Conservation (phyloP, 2,888 invertebrate genomes). For the Baronia brevicornis region DNA sequence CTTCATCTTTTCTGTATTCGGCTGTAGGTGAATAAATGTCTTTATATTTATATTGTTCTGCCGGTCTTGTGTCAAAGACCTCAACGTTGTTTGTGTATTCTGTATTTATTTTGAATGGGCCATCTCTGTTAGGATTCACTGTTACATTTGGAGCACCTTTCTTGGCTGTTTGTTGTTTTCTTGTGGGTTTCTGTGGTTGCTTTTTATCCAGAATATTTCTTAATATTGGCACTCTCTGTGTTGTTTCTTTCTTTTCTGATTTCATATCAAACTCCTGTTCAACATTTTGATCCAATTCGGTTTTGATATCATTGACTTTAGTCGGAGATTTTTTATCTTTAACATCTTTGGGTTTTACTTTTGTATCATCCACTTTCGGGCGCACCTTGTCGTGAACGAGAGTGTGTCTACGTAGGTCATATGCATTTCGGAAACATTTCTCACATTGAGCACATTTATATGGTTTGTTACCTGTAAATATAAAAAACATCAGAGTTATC, state of each 20-base stretch:
- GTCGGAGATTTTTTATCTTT: slow-evolving; percentile 17
- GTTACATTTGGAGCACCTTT: slow-evolving; percentile 53
- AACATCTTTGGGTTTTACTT: slow-evolving; percentile 20
- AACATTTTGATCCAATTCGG: slow-evolving; percentile 18
- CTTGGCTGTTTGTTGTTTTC: slow-evolving; percentile 35
- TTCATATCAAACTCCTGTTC: no score
- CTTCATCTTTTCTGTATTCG: slow-evolving; percentile 23
- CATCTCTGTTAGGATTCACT: slow-evolving; percentile 31
- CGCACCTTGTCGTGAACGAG: slow-evolving; percentile 77
- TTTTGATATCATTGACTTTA: slow-evolving; percentile 20
- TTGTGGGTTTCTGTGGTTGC: slow-evolving; percentile 22
- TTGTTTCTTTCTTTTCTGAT: slow-evolving; percentile 13
- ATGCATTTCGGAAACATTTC: slow-evolving; percentile 87
- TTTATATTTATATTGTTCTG: slow-evolving; percentile 38
- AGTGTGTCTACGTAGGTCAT: slow-evolving; percentile 88
- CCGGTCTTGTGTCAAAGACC: slow-evolving; percentile 33
- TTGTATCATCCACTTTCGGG: slow-evolving; percentile 32
- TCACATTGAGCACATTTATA: slow-evolving; percentile 84
- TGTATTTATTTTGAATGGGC: slow-evolving; percentile 30
- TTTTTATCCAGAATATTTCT: slow-evolving; percentile 28
- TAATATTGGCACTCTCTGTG: slow-evolving; percentile 17
- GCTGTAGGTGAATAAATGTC: slow-evolving; percentile 31
- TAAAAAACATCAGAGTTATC: no score
- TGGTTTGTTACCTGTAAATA: slow-evolving; percentile 82
- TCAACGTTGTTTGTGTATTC: slow-evolving; percentile 34